Base-by-base conservation (phyloP, 2,113 vertebrate genomes). In the human (Homo sapiens) region DNA sequence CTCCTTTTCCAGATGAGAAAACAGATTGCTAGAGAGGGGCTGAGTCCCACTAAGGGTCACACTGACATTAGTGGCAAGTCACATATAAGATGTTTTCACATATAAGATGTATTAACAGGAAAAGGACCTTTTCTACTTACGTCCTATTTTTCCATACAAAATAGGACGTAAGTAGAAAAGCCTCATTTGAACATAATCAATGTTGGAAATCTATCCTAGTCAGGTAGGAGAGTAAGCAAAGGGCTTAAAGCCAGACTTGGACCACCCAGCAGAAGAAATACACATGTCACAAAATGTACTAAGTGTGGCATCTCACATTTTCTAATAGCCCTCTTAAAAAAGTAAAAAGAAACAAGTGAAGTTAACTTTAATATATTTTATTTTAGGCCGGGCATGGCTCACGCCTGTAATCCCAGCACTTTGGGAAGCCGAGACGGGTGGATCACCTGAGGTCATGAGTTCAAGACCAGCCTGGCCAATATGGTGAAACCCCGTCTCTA, bases 201-300 rank as follows among this genome's bases (percentile, higher is more conserved):
- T 50, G 73, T 38, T n/a, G 89, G 55, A 87, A 84, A 50, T n/a
- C 40, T 64, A 20, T 50, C 12, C 91, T 4, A 6, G 9, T 52
- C 2, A 59, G 38, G 45, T 4, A 59, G 43, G 45, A 73, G 32
- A 30, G 4, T 5, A 11, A 64, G 27, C 18, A 38, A 52, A 66
- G 48, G 75, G 75, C 68, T 78, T 30, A 75, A 23, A 55, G 22
- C 23, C 48, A 25, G 38, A 43, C 22, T 8, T 3, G 1, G 20
- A n/a, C 32, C 45, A 32, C 32, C 2, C 48, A 40, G 17, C 0
- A 13, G 32, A 50, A 78, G 30, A 0, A 13, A 5, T 8, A 83
- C 0, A 0, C 35, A 22, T 0, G 6, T 4, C 5, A 22, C 40
- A 10, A 1, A 25, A 17, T 40, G 52, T 79, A 52, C 11, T 61